Conservation (phyloP, 2,113 vertebrate genomes). For the Cepphus grylle region DNA sequence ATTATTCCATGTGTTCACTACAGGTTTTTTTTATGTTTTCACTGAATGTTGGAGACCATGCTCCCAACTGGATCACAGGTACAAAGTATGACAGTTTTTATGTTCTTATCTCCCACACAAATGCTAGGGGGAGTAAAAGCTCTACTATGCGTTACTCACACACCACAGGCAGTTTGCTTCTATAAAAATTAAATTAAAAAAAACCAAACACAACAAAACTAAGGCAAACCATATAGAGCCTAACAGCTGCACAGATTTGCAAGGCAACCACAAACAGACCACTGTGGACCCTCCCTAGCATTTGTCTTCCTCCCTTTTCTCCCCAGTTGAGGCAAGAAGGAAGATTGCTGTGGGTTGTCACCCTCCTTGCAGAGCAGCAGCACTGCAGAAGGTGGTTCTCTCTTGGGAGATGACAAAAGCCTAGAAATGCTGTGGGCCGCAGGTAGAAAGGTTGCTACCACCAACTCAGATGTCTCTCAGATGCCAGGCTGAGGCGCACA, state of each 20-base stretch:
- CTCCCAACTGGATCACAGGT: background rate
- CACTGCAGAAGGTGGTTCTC: background rate
- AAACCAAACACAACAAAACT: background rate
- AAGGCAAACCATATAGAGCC: background rate
- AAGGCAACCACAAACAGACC: background rate
- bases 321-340: background rate
- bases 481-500: background rate
- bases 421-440: background rate
- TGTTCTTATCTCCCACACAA: background rate
- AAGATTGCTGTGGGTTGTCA: background rate
- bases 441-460: background rate
- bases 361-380: background rate
- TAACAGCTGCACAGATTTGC: background rate
- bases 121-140: background rate
- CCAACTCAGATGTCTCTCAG: background rate
- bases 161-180: background rate
- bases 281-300: background rate
- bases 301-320: background rate
- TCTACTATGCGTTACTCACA: background rate
- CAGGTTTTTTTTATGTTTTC: background rate
- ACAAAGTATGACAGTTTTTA: background rate
- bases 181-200: background rate
- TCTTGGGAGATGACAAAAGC: background rate
- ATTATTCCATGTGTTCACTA: background rate
- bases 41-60: background rate